These are phyloP conservation scores for Sciaenops ocellatus DNA, from an alignment of 2,797 vertebrate genomes.

Conservation along the genomic window DNA sequence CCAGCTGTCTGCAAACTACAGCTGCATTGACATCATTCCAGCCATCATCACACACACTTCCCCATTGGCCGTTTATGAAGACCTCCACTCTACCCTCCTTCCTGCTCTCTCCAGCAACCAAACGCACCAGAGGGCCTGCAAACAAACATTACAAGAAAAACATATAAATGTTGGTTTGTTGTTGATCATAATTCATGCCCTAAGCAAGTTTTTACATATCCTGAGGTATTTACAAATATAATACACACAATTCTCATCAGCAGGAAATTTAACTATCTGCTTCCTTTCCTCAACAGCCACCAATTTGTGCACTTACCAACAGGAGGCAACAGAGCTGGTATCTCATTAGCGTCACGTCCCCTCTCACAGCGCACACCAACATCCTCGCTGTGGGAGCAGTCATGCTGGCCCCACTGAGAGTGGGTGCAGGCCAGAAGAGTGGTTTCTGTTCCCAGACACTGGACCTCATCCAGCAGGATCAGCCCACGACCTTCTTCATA, in stretches of 20 bases:
- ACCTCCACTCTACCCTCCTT: conserved; percentile 91
- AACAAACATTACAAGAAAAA: background rate
- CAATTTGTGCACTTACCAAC: conserved; percentile 55
- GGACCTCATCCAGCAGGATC: conserved; percentile 91
- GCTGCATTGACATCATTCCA: conserved; percentile 89
- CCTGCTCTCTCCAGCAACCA: conserved; percentile 88
- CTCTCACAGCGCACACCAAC: conserved; percentile 87
- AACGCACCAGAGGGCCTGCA: conserved; percentile 82
- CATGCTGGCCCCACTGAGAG: conserved; percentile 89
- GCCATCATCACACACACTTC: conserved; percentile 89
- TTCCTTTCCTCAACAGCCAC: background rate
- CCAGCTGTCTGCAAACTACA: conserved; percentile 91
- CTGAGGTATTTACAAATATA: background rate
- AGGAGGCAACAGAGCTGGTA: conserved; percentile 49
- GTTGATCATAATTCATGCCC: background rate
- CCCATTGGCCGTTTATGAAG: conserved; percentile 87
- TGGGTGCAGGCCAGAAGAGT: conserved; percentile 88
- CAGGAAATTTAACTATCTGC: background rate
- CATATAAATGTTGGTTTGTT: background rate
- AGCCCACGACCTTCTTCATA: conserved; percentile 87
- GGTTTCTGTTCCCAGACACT: conserved; percentile 88
- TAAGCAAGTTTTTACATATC: background rate
- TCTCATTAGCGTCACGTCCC: conserved; percentile 68
- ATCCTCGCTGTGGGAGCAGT: conserved; percentile 94
- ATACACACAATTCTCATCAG: background rate